Base-by-base conservation (phyloP, 2,113 vertebrate genomes). In the Chelonoidis abingdonii region DNA sequence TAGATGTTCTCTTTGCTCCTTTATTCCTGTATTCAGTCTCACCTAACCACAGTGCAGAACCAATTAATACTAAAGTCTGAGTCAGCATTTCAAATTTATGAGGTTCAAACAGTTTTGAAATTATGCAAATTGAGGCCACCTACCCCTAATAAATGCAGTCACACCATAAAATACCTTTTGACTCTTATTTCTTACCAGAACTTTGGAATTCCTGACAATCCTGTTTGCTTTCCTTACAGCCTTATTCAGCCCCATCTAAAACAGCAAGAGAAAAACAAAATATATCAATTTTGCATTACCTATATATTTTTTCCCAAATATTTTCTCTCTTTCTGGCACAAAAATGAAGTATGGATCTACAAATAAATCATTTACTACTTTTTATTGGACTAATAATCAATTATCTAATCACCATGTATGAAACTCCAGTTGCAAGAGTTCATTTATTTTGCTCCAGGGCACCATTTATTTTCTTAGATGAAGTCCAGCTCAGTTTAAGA, bases 171-270 rank as follows among this genome's bases (percentile, higher is more conserved):
- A 91, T 31, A 91, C 16, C 0, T 3, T n/a, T 57, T 52, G 84
- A 14, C 27, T 86, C 11, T 1, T 21, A 54, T 91, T 83, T 84
- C 97, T 97, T 98, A 98, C 98, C 98, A 87, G 53, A 57, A 95
- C 82, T 59, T 85, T 95, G 52, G 96, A 96, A 89, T 27, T 90
- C 80, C 90, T 95, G 56, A 94, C 49, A 83, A 94, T 89, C 86
- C 62, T 95, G 83, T 93, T 94, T 90, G 95, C 97, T 93, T 97
- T 92, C 75, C 89, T 93, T 91, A 98, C 87, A 79, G 97, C 93
- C 57, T 41, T 38, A 53, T 50, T 94, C 85, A 98, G 83, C 35
- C 97, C 97, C 76, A 89, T 53, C 98, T 98, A 95, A 50, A 82
- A 95, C 14, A 93, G 21, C 10, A 95, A 94, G 87, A 90, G 47